Percentiles rank a stretch among this genome's conserved stretches.
Conservation (phyloP, 2,113 vertebrate genomes). For the Crocuta crocuta region DNA sequence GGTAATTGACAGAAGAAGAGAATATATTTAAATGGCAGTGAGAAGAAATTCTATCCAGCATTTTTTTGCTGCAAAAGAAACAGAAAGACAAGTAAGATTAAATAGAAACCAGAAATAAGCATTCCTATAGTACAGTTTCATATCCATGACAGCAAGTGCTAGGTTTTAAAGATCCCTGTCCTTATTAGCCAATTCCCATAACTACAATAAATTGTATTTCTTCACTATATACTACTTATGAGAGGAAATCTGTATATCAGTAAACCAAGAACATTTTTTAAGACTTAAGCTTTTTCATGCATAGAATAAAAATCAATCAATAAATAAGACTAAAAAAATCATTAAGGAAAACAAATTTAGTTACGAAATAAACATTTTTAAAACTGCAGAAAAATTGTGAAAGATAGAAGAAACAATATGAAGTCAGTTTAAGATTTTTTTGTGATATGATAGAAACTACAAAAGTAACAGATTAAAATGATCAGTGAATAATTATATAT, state of each 20-base stretch:
- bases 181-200: conserved; percentile 37
- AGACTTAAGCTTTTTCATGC: not conserved
- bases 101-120: conserved; percentile 79
- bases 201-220: conserved; percentile 19
- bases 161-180: conserved; percentile 40
- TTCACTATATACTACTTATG: not conserved
- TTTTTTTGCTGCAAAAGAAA: conserved; percentile 89
- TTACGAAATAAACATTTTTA: not conserved
- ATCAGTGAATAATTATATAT: conserved; percentile 23
- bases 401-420: not conserved
- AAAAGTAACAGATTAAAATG: not conserved
- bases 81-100: conserved; percentile 88
- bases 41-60: conserved; percentile 84
- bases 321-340: conserved; percentile 13
- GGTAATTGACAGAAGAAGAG: conserved; percentile 92
- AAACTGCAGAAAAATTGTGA: not conserved
- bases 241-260: conserved; percentile 60
- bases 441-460: not conserved
- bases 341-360: not conserved
- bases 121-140: conserved; percentile 71
- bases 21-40: conserved; percentile 87
- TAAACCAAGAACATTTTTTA: conserved; percentile 19
- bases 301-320: conserved; percentile 48
- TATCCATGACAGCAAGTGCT: conserved; percentile 60
- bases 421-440: not conserved